Percentiles rank a stretch among this genome's conserved stretches.
Evolutionary conservation across 2,113 vertebrate genomes (phyloP).

Genomic region (Pipra filicauda): DNA sequence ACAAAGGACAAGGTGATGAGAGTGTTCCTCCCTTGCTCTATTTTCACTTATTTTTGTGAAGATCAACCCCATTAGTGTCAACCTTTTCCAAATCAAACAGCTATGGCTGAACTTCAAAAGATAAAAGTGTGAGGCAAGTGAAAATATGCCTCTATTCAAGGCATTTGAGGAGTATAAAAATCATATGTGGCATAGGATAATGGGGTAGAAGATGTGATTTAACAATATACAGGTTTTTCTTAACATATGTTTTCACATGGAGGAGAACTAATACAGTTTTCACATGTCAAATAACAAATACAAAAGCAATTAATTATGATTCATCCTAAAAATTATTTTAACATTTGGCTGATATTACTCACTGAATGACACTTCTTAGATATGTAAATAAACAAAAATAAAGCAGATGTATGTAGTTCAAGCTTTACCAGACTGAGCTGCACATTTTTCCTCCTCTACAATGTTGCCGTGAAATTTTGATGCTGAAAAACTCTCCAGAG

Average conservation of each 20-base stretch:
- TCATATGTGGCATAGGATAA: neutral
- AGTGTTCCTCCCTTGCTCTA: neutral
- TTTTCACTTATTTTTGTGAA: constrained; percentile 7
- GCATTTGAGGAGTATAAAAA: neutral
- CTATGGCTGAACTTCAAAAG: neutral
- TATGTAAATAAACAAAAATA: neutral
- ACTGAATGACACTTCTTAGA: neutral
- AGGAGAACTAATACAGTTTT: neutral
- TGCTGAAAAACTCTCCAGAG: too few relatives aligned
- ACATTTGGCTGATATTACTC: neutral
- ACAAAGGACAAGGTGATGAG: neutral
- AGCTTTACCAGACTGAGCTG: neutral
- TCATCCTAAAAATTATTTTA: neutral
- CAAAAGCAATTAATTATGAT: constrained; percentile 17
- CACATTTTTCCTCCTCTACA: neutral
- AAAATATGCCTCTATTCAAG: neutral
- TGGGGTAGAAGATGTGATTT: neutral
- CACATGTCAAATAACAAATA: neutral
- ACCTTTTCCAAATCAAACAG: neutral
- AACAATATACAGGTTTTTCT: neutral
- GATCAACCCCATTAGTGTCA: neutral
- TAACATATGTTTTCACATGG: neutral
- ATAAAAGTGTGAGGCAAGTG: neutral
- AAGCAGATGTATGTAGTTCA: neutral
- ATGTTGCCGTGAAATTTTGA: too few relatives aligned